A percentile compares a stretch with the other conserved stretches of the same genome.
phyloP scores from a whole-genome alignment of 2,113 vertebrate species.

The Salvelinus sp. region DNA sequence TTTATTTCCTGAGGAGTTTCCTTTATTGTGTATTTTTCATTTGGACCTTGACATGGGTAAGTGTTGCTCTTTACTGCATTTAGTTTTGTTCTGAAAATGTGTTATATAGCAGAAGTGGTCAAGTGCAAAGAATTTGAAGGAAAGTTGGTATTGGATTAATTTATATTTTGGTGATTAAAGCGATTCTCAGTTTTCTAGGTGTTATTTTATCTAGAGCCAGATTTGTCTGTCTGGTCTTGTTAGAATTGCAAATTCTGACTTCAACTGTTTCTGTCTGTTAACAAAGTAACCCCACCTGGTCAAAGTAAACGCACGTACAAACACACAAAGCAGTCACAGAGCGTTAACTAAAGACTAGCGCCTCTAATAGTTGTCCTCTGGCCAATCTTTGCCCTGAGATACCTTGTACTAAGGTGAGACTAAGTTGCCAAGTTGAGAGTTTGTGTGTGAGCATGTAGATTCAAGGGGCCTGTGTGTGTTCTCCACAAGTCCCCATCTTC shows the following conservation, averaged over 20 bases:
- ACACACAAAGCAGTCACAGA: not conserved
- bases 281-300: not conserved
- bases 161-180: not conserved
- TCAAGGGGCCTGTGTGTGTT: not conserved
- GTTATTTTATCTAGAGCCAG: not conserved
- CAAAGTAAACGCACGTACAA: not conserved
- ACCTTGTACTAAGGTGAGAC: too few relatives aligned
- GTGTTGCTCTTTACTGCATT: slow-evolving; percentile 35
- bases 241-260: not conserved
- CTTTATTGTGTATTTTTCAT: slow-evolving; percentile 50
- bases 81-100: not conserved
- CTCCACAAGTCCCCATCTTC: not conserved
- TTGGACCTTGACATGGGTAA: slow-evolving; percentile 62
- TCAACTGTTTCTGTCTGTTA: not conserved
- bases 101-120: not conserved
- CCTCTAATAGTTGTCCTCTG: too few relatives aligned
- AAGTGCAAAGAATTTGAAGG: not conserved
- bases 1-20: not conserved
- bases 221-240: not conserved
- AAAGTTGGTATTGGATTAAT: not conserved
- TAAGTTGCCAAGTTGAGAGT: too few relatives aligned
- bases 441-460: too few relatives aligned
- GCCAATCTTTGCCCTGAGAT: too few relatives aligned
- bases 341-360: too few relatives aligned
- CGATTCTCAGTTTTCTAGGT: not conserved